phyloP scores from a whole-genome alignment of 1,140 invertebrate species.

The Temnothorax nylanderi region DNA sequence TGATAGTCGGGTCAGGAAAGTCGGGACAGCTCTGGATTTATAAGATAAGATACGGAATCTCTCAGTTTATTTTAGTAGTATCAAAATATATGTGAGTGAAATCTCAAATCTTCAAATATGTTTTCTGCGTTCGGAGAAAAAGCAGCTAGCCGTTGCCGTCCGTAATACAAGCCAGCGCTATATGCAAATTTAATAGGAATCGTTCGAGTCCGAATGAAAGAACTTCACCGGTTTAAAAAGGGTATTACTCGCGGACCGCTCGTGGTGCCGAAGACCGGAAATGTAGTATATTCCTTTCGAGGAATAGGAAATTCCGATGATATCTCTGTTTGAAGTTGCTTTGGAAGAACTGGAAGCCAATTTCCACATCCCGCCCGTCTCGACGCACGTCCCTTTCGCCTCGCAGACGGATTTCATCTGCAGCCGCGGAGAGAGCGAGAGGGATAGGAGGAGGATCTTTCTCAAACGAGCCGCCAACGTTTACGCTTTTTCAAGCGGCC shows the following conservation, averaged over 20 bases:
- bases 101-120: conserved; percentile 14
- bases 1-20: neutral
- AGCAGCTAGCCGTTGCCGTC: neutral
- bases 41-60: conserved; percentile 25
- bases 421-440: conserved; percentile 11
- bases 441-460: conserved; percentile 9
- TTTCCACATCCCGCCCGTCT: conserved; percentile 51
- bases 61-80: conserved; percentile 19
- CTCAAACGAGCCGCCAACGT: conserved; percentile 62
- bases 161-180: conserved; percentile 42
- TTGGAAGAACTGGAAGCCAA: conserved; percentile 68
- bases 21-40: neutral
- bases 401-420: conserved; percentile 11
- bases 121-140: neutral
- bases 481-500: conserved; percentile 52
- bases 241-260: neutral
- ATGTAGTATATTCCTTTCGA: conserved; percentile 60
- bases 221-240: neutral
- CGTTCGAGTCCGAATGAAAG: conserved; percentile 58
- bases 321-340: conserved; percentile 67
- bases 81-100: conserved; percentile 9
- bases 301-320: conserved; percentile 67
- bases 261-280: conserved; percentile 56
- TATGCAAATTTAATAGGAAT: conserved; percentile 66
- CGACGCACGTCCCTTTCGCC: neutral